These are phyloP conservation scores for Bubalus kerabau DNA, from an alignment of 2,113 vertebrate species.

Conservation along the genomic window DNA sequence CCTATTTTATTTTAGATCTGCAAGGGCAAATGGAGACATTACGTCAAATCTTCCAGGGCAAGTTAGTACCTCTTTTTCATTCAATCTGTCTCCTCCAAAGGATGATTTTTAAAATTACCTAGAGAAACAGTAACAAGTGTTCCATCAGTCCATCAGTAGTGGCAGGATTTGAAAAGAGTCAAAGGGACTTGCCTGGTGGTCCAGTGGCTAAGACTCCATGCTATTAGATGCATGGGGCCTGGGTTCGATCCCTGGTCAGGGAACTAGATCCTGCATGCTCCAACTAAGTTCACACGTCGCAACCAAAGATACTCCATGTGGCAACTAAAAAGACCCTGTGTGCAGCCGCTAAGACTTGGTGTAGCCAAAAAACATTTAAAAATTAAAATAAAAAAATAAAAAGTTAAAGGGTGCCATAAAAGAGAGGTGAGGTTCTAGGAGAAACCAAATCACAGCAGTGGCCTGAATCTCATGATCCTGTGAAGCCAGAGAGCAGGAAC, in stretches of 20 bases:
- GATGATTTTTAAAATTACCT: neutral
- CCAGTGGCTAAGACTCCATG: neutral
- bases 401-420: neutral
- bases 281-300: neutral
- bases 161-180: neutral
- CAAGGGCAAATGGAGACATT: neutral
- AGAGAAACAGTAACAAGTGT: neutral
- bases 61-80: neutral
- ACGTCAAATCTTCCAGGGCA: neutral
- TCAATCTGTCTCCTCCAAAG: neutral
- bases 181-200: neutral
- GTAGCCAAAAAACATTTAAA: neutral
- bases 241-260: neutral
- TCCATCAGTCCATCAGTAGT: neutral
- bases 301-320: neutral
- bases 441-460: neutral
- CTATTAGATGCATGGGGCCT: neutral
- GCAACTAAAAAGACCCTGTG: neutral
- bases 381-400: neutral
- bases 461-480: neutral
- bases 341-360: neutral
- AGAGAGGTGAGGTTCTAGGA: neutral
- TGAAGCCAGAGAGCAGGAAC: neutral
- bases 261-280: neutral
- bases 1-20: neutral